Evolutionary conservation across 2,797 vertebrate genomes (phyloP), one percentile per base, ranked within the genome.

Genomic region (Buphagus erythrorhynchus): DNA sequence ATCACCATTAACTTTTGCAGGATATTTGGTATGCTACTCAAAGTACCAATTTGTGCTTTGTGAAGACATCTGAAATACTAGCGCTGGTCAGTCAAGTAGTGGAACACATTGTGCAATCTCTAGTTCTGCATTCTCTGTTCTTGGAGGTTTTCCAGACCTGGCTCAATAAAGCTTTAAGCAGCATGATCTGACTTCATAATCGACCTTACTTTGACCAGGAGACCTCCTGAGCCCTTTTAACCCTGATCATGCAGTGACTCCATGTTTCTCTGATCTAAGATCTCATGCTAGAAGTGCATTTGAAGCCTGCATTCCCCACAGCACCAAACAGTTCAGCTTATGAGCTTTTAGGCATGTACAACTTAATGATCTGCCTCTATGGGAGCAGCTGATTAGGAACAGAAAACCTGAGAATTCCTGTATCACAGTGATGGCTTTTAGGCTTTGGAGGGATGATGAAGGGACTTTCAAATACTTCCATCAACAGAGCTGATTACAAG

Each of bases 181-280:
- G 35, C 29, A 11, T 58, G 13, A 54, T 85, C 43, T 48, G 28
- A 66, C 43, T 28, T 48, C 20, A 15, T 72, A 52, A 68, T 62
- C 0, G 0, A 72, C n/a, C 9, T 12, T 42, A 0, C 20, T 77
- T 81, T 58, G 62, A 49, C 18, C 21, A 42, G 54, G 26, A 83
- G 33, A 55, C 24, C 17, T 88, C 69, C 38, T 68, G 73, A 86
- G 54, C 54, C 28, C n/a, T 82, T 82, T 22, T 51, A 48, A 54
- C 33, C 73, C 3, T 0, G 1, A 18, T 43, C 26, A 66, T 49
- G 18, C 51, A 20, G 48, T 52, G 43, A 26, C 38, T 66, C 1
- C 1, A 11, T 72, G 52, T 35, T 73, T 82, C 10, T 46, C 26
- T 21, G 11, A 33, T n/a, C 31, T 13, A 6, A 42, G 36, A 49